These are phyloP conservation scores for Drosophila lacteicornis DNA, from an alignment of 1,140 invertebrate genomes.

Conservation along the genomic window DNA sequence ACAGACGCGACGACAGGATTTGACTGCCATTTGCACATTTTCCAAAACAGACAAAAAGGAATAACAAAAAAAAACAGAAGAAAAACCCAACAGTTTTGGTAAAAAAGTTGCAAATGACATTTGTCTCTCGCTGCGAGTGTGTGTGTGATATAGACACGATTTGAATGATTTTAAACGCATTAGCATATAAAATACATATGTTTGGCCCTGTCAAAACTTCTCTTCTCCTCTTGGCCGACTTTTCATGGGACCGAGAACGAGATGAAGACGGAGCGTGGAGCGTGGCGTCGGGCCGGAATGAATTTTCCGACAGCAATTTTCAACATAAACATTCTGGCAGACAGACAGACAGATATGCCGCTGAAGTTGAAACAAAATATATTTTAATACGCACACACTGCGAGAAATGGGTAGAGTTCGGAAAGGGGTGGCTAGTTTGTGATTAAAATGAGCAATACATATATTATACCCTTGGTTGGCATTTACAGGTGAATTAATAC, in stretches of 20 bases:
- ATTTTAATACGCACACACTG: slow-evolving; percentile 3
- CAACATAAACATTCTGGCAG: slow-evolving; percentile 40
- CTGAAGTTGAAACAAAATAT: slow-evolving; percentile 2
- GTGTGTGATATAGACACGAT: slow-evolving; percentile 37
- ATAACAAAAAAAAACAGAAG: slow-evolving; percentile 22
- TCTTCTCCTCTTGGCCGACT: slow-evolving; percentile 7
- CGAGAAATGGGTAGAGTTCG: no score
- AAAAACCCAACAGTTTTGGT: slow-evolving; percentile 11
- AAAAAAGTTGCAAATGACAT: slow-evolving; percentile 24
- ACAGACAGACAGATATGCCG: slow-evolving; percentile 12
- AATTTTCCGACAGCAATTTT: slow-evolving; percentile 50
- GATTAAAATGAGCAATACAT: no score
- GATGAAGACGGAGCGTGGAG: slow-evolving; percentile 17
- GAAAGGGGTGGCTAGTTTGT: no score
- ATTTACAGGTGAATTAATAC: no score
- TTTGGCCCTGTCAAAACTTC: slow-evolving; percentile 18
- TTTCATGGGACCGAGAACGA: neutral
- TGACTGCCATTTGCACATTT: slow-evolving; percentile 52
- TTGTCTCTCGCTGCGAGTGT: neutral
- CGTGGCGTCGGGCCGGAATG: slow-evolving; percentile 34
- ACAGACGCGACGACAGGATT: slow-evolving; percentile 26
- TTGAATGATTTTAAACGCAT: slow-evolving; percentile 75
- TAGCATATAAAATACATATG: slow-evolving; percentile 62
- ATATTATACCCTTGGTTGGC: no score
- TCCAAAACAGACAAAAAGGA: slow-evolving; percentile 1